Evolutionary conservation across 2,888 invertebrate genomes (phyloP), one percentile per base, ranked within the genome.

Genomic region (Pomacea canaliculata): DNA sequence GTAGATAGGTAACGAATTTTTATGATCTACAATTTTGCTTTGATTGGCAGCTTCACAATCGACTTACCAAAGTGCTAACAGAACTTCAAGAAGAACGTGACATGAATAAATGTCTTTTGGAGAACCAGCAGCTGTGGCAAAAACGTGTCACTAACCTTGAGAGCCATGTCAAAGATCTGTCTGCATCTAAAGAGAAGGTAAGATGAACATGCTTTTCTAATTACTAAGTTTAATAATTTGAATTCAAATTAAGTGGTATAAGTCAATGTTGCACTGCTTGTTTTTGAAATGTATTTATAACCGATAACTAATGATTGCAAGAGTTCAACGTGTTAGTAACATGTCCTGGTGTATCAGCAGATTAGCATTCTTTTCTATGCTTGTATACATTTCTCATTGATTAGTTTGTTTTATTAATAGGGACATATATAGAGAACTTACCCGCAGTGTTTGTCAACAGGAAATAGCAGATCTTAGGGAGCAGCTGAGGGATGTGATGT

Each of bases 401-500:
- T 37, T 37, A 5, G 37, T 37, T 37, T 37, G 37, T 37, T 37
- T 37, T 37, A 37, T 37, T 37, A 37, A 37, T 37, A 37, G 37
- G 37, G 37, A 37, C 37, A 37, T 37, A 37, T 37, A 37, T 5
- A 37, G 37, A 37, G 4, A 37, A 37, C 3, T 37, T 37, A 37
- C 5, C 37, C 37, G 5, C 16, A 8, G 12, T 16, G 4, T 56
- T 56, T 56, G 16, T 56, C 51, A 56, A 8, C 82, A 91, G 91
- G 91, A 97, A 93, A 93, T 97, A n/a, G 83, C 91, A 0, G 97
- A 97, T 37, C 92, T 99, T 56, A 94, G 95, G 83, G 98, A 99
- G 85, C 97, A 99, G 92, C 93, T 99, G 13, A 93, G 96, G 60
- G 99, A 99, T 92, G 93, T 99, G 71, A 97, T 98, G 97, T 97